phyloP scores from a whole-genome alignment of 2,113 vertebrate species.

The Charadrius vociferus region DNA sequence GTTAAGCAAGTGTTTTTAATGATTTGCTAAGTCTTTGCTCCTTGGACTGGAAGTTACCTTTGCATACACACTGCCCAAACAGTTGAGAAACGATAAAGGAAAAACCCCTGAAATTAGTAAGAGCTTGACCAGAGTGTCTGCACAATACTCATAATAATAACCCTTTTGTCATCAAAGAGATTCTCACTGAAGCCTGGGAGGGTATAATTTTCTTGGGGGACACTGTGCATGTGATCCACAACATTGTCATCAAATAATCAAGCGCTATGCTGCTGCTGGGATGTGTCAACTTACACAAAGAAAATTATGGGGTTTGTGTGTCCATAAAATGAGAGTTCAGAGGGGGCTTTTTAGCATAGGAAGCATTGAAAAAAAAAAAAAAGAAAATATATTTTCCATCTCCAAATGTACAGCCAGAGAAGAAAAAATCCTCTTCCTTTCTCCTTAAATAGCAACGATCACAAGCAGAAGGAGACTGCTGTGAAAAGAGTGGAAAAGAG shows the following conservation, averaged over 20 bases:
- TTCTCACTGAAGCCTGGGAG: conserved; percentile 34
- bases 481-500: conserved; percentile 52
- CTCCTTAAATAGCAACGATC: conserved; percentile 48
- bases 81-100: conserved; percentile 40
- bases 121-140: conserved; percentile 37
- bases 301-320: conserved; percentile 61
- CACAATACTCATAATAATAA: conserved; percentile 63
- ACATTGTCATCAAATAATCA: conserved; percentile 65
- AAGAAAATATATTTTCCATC: not conserved
- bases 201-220: conserved; percentile 52
- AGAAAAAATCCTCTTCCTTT: conserved; percentile 30
- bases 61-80: not conserved
- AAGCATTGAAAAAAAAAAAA: not conserved
- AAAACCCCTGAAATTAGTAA: conserved; percentile 25
- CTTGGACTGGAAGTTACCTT: not conserved
- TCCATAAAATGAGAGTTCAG: conserved; percentile 70
- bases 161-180: conserved; percentile 71
- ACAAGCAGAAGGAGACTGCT: conserved; percentile 38
- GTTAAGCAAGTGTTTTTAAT: not conserved
- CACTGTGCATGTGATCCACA: conserved; percentile 57
- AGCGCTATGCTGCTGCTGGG: conserved; percentile 44
- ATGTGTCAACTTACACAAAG: conserved; percentile 70
- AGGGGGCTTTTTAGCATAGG: conserved; percentile 62
- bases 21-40: not conserved
- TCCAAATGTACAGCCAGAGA: conserved; percentile 35